phyloP scores from a whole-genome alignment of 1,140 invertebrate genomes.

The Acromyrmex charruanus region DNA sequence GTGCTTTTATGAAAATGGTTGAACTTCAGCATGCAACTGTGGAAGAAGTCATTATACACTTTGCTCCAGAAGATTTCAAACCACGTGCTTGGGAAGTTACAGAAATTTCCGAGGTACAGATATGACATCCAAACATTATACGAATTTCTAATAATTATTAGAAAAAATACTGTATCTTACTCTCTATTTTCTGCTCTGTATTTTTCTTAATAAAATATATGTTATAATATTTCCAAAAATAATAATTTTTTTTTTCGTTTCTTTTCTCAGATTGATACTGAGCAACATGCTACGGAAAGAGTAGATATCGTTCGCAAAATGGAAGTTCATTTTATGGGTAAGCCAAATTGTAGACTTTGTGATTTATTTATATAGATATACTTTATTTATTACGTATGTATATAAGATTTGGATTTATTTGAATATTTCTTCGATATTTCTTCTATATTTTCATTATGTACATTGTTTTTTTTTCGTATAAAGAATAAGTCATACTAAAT shows the following conservation, averaged over 20 bases:
- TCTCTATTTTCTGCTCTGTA: too few relatives aligned
- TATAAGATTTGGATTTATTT: conserved; percentile 3
- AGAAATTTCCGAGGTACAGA: conserved; percentile 88
- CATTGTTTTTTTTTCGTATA: conserved; percentile 7
- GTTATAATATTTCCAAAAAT: background rate
- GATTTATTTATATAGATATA: conserved; percentile 36
- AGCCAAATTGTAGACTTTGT: conserved; percentile 75
- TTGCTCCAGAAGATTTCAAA: conserved; percentile 93
- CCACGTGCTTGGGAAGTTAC: conserved; percentile 92
- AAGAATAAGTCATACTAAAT: conserved; percentile 60
- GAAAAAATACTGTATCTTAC: too few relatives aligned
- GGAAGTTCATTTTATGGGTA: conserved; percentile 84
- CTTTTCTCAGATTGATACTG: conserved; percentile 77
- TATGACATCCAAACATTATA: too few relatives aligned
- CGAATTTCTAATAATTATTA: too few relatives aligned
- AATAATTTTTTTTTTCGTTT: background rate
- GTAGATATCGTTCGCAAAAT: conserved; percentile 80
- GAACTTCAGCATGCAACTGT: conserved; percentile 92
- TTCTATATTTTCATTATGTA: background rate
- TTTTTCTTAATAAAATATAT: background rate
- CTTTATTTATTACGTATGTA: background rate
- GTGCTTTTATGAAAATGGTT: conserved; percentile 94
- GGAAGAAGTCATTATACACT: conserved; percentile 93
- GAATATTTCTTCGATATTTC: background rate
- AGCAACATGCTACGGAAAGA: conserved; percentile 80